A percentile compares a stretch with the other conserved stretches of the same genome.
Evolutionary conservation across 2,113 vertebrate genomes (phyloP).

Genomic region (Brachionichthys hirsutus): DNA sequence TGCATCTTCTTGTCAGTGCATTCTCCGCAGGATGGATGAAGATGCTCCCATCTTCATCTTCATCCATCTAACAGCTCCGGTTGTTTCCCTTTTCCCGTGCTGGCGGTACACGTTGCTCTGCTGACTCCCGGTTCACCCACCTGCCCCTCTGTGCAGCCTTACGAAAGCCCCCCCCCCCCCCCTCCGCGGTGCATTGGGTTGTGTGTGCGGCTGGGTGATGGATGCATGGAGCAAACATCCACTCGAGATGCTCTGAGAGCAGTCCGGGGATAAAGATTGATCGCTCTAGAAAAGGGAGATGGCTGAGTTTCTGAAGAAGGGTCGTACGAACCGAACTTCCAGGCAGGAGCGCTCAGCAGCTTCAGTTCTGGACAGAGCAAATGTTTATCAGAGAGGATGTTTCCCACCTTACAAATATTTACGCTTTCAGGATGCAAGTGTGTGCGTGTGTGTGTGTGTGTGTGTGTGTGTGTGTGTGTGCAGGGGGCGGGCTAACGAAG

Average conservation of each 20-base stretch:
- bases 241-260: no score
- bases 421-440: slow-evolving; percentile 18
- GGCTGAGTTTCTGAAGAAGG: slow-evolving; percentile 32
- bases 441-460: slow-evolving; percentile 2
- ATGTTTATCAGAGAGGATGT: slow-evolving; percentile 9
- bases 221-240: slow-evolving; percentile 14
- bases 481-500: slow-evolving; percentile 16
- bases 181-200: slow-evolving; percentile 1
- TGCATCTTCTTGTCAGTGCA: slow-evolving; percentile 8
- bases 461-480: slow-evolving; percentile 25
- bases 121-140: slow-evolving; percentile 20
- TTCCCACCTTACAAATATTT: slow-evolving; percentile 60
- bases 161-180: no score
- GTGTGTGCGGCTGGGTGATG: not conserved
- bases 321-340: no score
- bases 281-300: no score
- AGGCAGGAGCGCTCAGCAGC: slow-evolving; percentile 19
- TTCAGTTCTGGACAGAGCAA: slow-evolving; percentile 11
- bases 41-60: slow-evolving; percentile 51
- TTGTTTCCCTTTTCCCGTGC: slow-evolving; percentile 76
- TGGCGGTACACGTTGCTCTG: slow-evolving; percentile 45
- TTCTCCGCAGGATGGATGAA: slow-evolving; percentile 22
- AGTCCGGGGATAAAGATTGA: no score
- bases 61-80: slow-evolving; percentile 54
- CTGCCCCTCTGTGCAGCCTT: slow-evolving; percentile 4